Conservation (phyloP, 2,797 vertebrate species). For the Chiroxiphia lanceolata region DNA sequence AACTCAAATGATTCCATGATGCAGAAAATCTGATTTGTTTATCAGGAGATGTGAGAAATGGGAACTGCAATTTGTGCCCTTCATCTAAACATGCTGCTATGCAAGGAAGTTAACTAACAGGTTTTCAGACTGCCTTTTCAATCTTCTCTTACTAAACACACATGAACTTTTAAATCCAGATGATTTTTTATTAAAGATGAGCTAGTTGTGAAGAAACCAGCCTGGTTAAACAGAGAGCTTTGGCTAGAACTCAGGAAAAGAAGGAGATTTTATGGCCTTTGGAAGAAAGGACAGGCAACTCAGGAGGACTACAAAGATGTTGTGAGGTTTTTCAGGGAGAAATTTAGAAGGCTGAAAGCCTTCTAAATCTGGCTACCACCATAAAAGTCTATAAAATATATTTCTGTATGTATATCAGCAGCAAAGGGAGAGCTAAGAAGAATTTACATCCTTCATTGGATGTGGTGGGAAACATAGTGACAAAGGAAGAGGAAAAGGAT, state of each 20-base stretch:
- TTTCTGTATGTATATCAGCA: not conserved
- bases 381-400: not conserved
- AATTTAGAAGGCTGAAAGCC: not conserved
- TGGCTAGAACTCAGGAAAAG: not conserved
- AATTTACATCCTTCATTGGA: not conserved
- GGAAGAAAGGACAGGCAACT: not conserved
- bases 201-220: not conserved
- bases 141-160: not conserved
- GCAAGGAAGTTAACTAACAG: not conserved
- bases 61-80: not conserved
- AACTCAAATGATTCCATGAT: not conserved
- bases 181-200: not conserved
- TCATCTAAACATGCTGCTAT: not conserved
- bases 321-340: not conserved
- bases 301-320: not conserved
- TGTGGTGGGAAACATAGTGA: not conserved
- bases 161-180: not conserved
- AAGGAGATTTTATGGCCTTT: not conserved
- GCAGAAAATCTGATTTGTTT: constrained; percentile 5
- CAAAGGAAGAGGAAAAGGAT: not conserved
- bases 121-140: not conserved
- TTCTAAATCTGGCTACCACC: not conserved
- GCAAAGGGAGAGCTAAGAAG: not conserved
- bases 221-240: not conserved
- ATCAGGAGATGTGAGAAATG: not conserved